Evolutionary conservation across 2,888 invertebrate species (phyloP).

Genomic region (Geophilus truncorum): DNA sequence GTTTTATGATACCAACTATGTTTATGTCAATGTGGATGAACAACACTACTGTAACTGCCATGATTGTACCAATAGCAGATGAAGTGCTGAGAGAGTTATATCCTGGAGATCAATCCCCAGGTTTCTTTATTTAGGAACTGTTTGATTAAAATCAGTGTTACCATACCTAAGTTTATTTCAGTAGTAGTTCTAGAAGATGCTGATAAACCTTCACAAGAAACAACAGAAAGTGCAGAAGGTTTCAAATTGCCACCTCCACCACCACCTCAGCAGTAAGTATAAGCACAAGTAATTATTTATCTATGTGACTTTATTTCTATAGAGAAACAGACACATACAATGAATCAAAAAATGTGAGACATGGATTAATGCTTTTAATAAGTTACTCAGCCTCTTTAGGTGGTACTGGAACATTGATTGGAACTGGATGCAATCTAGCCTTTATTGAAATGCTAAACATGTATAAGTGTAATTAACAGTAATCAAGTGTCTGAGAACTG

Average conservation of each 20-base stretch:
- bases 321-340: background rate
- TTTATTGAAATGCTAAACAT: conserved; percentile 46
- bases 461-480: no score
- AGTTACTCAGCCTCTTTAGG: conserved; percentile 47
- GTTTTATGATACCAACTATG: conserved; percentile 20
- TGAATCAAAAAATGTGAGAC: background rate
- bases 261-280: no score
- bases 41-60: conserved; percentile 28
- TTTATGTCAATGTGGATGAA: conserved; percentile 30
- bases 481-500: no score
- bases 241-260: no score
- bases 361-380: conserved; percentile 32
- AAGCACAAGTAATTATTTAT: no score
- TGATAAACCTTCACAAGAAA: no score
- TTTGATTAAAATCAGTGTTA: no score
- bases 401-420: conserved; percentile 48
- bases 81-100: background rate
- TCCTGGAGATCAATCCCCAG: background rate
- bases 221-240: no score
- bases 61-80: conserved; percentile 34
- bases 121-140: no score
- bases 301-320: no score
- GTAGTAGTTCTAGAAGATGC: no score
- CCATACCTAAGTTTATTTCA: no score
- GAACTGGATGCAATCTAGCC: conserved; percentile 48